A percentile compares a stretch with the other conserved stretches of the same genome.
Evolutionary conservation across 2,888 invertebrate species (phyloP).

Genomic region (Arge pagana): DNA sequence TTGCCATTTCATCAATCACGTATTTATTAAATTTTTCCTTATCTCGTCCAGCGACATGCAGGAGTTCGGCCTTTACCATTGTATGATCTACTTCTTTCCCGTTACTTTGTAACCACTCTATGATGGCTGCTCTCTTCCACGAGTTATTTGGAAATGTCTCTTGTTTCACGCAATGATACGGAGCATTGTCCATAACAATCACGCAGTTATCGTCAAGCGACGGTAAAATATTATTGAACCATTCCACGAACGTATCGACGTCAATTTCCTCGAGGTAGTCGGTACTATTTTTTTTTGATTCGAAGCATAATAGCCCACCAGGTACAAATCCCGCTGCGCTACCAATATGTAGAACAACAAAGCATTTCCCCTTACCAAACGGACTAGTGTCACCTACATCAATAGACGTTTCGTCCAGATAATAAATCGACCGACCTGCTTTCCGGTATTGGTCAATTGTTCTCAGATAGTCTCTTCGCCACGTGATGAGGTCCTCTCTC

Average conservation of each 20-base stretch:
- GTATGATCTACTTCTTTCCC: neutral
- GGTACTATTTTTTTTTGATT: slow-evolving; percentile 27
- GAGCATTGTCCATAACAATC: slow-evolving; percentile 1
- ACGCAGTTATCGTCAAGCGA: neutral
- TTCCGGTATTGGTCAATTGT: too few relatives aligned
- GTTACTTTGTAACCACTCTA: slow-evolving; percentile 1
- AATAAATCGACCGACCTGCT: too few relatives aligned
- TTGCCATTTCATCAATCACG: slow-evolving; percentile 16
- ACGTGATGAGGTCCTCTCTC: too few relatives aligned
- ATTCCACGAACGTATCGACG: slow-evolving; percentile 22
- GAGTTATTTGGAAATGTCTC: neutral
- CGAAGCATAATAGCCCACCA: slow-evolving; percentile 27
- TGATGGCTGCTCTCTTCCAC: neutral
- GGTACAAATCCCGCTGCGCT: slow-evolving; percentile 31
- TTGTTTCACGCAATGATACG: neutral
- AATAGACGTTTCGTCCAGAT: too few relatives aligned
- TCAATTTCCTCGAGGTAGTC: slow-evolving; percentile 33
- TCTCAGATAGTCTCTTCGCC: too few relatives aligned
- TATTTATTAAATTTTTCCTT: too few relatives aligned
- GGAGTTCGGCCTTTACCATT: neutral
- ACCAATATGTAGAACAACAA: slow-evolving; percentile 29
- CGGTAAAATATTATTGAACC: slow-evolving; percentile 3
- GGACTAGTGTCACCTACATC: too few relatives aligned
- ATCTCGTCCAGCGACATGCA: neutral
- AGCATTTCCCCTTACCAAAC: too few relatives aligned